These are phyloP conservation scores for Haliclona indistincta DNA, from an alignment of 37 sponge, comb jelly and placozoan species.

Conservation along the genomic window DNA sequence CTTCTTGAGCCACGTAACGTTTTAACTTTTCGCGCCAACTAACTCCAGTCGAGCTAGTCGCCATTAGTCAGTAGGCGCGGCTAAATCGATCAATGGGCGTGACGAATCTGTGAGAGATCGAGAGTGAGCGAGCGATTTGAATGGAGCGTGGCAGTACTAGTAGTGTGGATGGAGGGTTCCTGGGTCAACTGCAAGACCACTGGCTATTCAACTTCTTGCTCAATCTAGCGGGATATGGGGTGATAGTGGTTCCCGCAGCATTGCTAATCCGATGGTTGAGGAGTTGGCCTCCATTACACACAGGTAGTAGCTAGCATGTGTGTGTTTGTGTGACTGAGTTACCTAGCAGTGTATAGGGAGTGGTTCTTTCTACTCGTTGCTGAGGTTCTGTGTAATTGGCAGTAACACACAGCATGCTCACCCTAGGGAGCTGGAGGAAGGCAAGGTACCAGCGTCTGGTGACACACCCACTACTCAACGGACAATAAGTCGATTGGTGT, in stretches of 20 bases:
- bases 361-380: constrained; percentile 45
- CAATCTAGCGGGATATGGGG: constrained; percentile 82
- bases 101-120: too few species aligned
- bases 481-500: constrained; percentile 47
- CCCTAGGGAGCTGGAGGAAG: constrained; percentile 5
- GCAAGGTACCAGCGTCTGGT: background rate
- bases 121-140: too few species aligned
- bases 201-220: constrained; percentile 84
- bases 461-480: background rate
- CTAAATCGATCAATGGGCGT: too few species aligned
- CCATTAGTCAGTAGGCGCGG: too few species aligned
- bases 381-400: constrained; percentile 57
- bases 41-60: too few species aligned
- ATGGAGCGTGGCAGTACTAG: too few species aligned
- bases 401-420: constrained; percentile 16
- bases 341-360: constrained; percentile 28
- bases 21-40: too few species aligned
- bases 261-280: constrained; percentile 71
- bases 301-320: constrained; percentile 38
- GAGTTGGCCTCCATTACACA: constrained; percentile 54
- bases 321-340: background rate
- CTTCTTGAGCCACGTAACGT: too few species aligned
- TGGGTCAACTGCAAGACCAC: constrained; percentile 46
- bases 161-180: too few species aligned
- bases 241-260: constrained; percentile 81